Evolutionary conservation across 2,113 vertebrate species (phyloP).

Genomic region (Ophiodon elongatus): DNA sequence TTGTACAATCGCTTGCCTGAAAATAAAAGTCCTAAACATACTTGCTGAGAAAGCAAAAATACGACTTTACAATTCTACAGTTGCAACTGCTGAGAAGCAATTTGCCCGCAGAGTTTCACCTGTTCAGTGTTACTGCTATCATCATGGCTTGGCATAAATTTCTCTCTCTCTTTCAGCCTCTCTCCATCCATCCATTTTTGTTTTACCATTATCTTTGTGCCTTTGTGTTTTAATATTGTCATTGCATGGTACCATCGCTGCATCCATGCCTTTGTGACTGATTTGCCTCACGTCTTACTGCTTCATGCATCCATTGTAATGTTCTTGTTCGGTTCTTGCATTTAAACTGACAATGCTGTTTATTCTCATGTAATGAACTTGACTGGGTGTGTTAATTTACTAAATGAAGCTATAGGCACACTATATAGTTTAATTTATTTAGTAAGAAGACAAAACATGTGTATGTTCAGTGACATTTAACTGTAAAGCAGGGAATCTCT

Average conservation of each 20-base stretch:
- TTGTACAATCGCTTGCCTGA: constrained; percentile 39
- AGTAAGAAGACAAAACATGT: not conserved
- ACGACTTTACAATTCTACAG: constrained; percentile 51
- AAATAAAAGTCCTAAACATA: constrained; percentile 44
- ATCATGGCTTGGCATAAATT: constrained; percentile 77
- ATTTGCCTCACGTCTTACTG: constrained; percentile 58
- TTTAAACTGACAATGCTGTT: constrained; percentile 42
- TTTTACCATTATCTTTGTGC: constrained; percentile 63
- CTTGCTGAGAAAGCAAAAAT: constrained; percentile 50
- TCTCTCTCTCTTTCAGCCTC: constrained; percentile 80
- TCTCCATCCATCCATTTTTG: constrained; percentile 76
- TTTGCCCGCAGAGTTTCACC: constrained; percentile 67
- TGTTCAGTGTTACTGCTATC: constrained; percentile 68
- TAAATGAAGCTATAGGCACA: not conserved
- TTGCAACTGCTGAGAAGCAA: constrained; percentile 66
- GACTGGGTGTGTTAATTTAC: constrained; percentile 11
- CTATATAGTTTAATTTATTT: not conserved
- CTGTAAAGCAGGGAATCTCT: not conserved
- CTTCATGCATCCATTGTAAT: constrained; percentile 59
- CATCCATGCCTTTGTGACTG: constrained; percentile 66
- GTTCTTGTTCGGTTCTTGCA: constrained; percentile 26
- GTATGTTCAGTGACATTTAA: not conserved
- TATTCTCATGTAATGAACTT: constrained; percentile 18
- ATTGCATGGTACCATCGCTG: constrained; percentile 74
- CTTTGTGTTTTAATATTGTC: constrained; percentile 75